Conservation (phyloP, 1,140 invertebrate species). For the Sinonovacula constricta region DNA sequence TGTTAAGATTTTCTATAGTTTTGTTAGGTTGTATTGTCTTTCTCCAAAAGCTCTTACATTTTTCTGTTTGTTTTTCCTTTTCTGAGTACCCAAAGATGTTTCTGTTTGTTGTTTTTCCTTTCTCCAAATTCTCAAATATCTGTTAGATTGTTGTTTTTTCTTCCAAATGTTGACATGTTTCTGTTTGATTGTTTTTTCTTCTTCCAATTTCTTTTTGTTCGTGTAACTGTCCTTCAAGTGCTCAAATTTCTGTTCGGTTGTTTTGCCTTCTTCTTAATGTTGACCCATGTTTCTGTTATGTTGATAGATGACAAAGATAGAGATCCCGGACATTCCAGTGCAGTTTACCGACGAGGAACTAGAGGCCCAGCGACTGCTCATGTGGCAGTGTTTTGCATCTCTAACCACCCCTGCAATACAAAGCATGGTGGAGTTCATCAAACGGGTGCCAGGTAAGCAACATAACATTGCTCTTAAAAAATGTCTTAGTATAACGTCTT, state of each 20-base stretch:
- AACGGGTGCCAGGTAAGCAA: slow-evolving; percentile 89
- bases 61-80: no score
- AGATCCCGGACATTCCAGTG: slow-evolving; percentile 59
- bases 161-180: no score
- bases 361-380: slow-evolving; percentile 66
- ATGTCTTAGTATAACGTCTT: not conserved
- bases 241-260: slow-evolving; percentile 12
- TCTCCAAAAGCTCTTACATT: no score
- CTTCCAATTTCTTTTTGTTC: no score
- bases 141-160: no score
- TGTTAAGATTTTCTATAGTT: no score
- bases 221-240: no score
- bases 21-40: no score
- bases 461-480: not conserved
- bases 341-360: slow-evolving; percentile 70
- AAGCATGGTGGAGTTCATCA: slow-evolving; percentile 99
- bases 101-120: no score
- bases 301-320: slow-evolving; percentile 68
- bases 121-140: no score
- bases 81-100: no score
- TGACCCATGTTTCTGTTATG: not conserved
- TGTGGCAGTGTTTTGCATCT: slow-evolving; percentile 97
- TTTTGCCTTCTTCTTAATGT: slow-evolving; percentile 16
- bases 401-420: slow-evolving; percentile 97
- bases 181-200: no score